Evolutionary conservation across 2,797 vertebrate genomes (phyloP), one percentile per base, ranked within the genome.

Genomic region (Gymnothorax javanicus): DNA sequence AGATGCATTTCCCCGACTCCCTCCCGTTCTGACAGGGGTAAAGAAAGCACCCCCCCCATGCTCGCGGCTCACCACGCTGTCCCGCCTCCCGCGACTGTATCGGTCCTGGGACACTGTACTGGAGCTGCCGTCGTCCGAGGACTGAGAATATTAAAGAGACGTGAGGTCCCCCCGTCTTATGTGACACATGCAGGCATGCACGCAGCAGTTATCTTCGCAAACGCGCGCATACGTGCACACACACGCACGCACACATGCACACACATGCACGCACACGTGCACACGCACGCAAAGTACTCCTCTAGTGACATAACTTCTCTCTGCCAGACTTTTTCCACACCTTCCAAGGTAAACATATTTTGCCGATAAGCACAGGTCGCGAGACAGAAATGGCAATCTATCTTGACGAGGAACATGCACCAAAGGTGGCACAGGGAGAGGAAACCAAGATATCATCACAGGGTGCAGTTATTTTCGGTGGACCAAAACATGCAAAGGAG

Each of bases 61-160:
- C 73, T 52, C 52, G 12, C 33, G 87, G 94, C 97, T 98, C 97
- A 98, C 97, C 97, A 94, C 94, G 87, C 96, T 98, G 92, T 96
- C 96, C 91, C 96, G 96, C 91, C 94, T 94, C 90, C 96, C 95
- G 90, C 89, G 92, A 89, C 93, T 90, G 92, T 90, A 90, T 82
- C 89, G 93, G 52, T 96, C 95, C 92, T 97, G 97, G 90, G 97
- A 97, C 59, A 95, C 93, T 84, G 96, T 94, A 92, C 96, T 97
- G 90, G 93, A 91, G 50, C 93, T 94, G 92, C 97, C 97, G 88
- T 97, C 96, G 54, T 97, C 96, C 89, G 92, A 95, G 89, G 93
- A 96, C 96, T 97, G 94, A 54, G 90, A 94, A 90, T 87, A 94
- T 91, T 87, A 85, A 94, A 90, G 50, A 33, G 67, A 69, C 88